Conservation (phyloP, 2,888 invertebrate species). For the Choristoneura rosaceana region DNA sequence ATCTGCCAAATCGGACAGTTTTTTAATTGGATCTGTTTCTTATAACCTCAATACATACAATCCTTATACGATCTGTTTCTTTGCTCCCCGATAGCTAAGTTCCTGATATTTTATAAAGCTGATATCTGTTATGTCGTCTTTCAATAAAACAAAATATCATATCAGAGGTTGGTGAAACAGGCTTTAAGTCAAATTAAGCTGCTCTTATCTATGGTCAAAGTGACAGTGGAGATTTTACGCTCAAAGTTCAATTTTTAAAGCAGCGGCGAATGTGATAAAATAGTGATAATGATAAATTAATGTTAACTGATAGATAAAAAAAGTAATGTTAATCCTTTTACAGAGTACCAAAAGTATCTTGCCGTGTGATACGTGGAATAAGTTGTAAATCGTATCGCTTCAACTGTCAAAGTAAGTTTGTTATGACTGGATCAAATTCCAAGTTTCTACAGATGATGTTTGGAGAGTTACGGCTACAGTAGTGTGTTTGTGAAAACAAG, state of each 20-base stretch:
- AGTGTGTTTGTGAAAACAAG: background rate
- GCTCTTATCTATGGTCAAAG: conserved; percentile 6
- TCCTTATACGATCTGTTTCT: no score
- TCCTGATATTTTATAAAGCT: no score
- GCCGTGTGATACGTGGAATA: conserved; percentile 23
- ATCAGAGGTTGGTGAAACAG: no score
- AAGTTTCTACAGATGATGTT: background rate
- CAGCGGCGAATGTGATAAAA: conserved; percentile 1
- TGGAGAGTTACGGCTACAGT: conserved; percentile 6
- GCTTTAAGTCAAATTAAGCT: no score
- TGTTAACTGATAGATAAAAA: conserved; percentile 10
- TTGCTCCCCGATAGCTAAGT: no score
- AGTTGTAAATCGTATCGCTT: conserved; percentile 28
- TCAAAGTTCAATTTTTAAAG: conserved; percentile 24
- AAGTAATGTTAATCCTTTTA: conserved; percentile 24
- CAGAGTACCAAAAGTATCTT: conserved; percentile 16
- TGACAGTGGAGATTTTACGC: conserved; percentile 15
- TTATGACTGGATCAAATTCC: conserved; percentile 19
- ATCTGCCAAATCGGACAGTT: no score
- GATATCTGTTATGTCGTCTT: no score
- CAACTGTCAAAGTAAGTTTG: conserved; percentile 41
- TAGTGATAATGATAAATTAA: conserved; percentile 5
- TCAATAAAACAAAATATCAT: no score
- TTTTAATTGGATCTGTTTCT: no score
- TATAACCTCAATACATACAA: no score